Base-by-base conservation (phyloP, 2,888 invertebrate species). In the Vanessa cardui region DNA sequence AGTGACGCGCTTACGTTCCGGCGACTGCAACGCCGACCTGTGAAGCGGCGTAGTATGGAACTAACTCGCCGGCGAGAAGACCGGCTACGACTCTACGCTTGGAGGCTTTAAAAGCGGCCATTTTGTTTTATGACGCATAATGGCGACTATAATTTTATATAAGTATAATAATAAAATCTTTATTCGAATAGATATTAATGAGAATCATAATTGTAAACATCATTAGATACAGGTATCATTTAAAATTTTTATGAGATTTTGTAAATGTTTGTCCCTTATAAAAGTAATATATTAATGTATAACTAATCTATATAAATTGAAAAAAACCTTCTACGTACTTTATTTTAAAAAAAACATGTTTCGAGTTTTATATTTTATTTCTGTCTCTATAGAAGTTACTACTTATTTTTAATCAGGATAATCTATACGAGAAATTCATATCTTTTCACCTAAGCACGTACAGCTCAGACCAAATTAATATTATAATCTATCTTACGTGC, bases 1-100 rank as follows among this genome's bases (percentile, higher is more conserved):
- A 81, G 77, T 76, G 79, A 76, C 74, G 80, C 84, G 86, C 81
- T 76, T 78, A 77, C 80, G 78, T 50, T 21, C 74, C 67, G 75
- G 78, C 80, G 81, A 83, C 79, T 76, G 77, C 72, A 83, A 88
- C 89, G 88, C 89, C 83, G 68, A 70, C 74, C 68, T 73, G 76
- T 76, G 76, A 73, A 64, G 83, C 81, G 88, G 84, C 80, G 80
- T 80, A 87, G 86, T 80, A 75, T 74, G 76, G 85, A 92, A 92
- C 93, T 92, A 90, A 84, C 52, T 4, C 9, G 31, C 58, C 86
- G 87, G 85, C 83, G 74, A 62, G 79, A 44, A 56, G 79, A 83
- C 56, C 9, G 85, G 85, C 82, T 86, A 84, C 82, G 79, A 54
- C 81, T 73, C 78, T 83, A 81, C 81, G 82, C 54, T 71, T 64